These are phyloP conservation scores for Argyra leucocephala DNA, from an alignment of 2,888 invertebrate species.

Conservation along the genomic window DNA sequence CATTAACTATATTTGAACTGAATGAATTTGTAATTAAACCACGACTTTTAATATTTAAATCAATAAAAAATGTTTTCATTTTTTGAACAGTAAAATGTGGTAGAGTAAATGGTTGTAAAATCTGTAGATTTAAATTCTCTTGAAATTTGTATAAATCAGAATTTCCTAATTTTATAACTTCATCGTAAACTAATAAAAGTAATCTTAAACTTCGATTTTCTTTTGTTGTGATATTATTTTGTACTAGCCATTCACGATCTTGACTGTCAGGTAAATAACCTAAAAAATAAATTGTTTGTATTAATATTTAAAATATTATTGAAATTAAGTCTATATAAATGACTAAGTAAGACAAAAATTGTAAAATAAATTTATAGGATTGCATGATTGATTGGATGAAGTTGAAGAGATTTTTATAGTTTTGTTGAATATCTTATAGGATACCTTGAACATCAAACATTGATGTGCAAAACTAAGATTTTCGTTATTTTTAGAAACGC, in stretches of 20 bases:
- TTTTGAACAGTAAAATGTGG: slow-evolving; percentile 54
- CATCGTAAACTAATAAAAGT: slow-evolving; percentile 52
- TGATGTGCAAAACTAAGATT: no score
- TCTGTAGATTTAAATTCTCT: slow-evolving; percentile 37
- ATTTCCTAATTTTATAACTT: slow-evolving; percentile 50
- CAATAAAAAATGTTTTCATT: slow-evolving; percentile 46
- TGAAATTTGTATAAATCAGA: slow-evolving; percentile 48
- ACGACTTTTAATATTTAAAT: slow-evolving; percentile 41
- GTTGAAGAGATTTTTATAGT: no score
- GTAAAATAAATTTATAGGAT: no score
- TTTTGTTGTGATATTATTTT: slow-evolving; percentile 51
- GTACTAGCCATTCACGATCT: slow-evolving; percentile 55
- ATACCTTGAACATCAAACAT: no score
- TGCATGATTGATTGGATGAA: no score
- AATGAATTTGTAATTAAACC: slow-evolving; percentile 41
- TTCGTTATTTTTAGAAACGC: no score
- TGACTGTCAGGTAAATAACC: slow-evolving; percentile 53
- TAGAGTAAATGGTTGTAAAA: slow-evolving; percentile 46
- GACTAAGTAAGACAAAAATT: no score
- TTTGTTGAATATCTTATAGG: no score
- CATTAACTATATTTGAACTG: slow-evolving; percentile 25
- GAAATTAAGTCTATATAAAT: no score
- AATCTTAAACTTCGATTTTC: slow-evolving; percentile 54
- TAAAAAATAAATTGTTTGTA: background rate
- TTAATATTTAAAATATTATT: no score